Conservation (phyloP, 2,113 vertebrate genomes). For the Chionis minor region DNA sequence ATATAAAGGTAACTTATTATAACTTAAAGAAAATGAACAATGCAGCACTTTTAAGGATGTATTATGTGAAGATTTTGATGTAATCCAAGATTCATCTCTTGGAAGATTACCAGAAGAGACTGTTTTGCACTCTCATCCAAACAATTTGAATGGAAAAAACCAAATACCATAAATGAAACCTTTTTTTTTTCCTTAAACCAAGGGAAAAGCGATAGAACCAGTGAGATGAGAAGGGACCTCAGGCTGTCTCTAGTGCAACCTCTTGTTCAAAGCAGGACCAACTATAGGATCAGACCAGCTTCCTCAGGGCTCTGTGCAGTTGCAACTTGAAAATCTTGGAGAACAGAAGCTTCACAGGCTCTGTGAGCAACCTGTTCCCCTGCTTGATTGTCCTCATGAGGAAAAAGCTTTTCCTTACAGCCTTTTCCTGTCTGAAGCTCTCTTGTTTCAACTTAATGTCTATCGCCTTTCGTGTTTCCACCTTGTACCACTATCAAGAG, state of each 20-base stretch:
- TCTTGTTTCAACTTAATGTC: not conserved
- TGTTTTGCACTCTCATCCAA: not conserved
- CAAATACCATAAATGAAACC: not conserved
- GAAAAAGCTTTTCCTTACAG: not conserved
- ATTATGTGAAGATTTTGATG: not conserved
- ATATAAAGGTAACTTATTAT: not conserved
- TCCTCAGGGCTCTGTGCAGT: not conserved
- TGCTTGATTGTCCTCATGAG: not conserved
- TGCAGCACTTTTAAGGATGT: not conserved
- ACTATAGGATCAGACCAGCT: not conserved
- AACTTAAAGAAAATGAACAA: not conserved
- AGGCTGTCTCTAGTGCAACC: not conserved
- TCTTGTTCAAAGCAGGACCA: not conserved
- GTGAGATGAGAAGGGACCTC: not conserved
- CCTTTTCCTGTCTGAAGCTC: not conserved
- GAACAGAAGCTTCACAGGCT: not conserved
- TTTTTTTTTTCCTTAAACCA: not conserved
- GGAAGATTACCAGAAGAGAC: not conserved
- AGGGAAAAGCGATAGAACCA: not conserved
- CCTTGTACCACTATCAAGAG: not conserved
- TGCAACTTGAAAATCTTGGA: not conserved
- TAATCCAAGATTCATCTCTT: not conserved
- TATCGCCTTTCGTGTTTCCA: not conserved
- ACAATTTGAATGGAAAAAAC: not conserved
- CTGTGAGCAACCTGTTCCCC: not conserved